Base-by-base conservation (phyloP, 2,113 vertebrate species). In the Formicarius rufipectus region DNA sequence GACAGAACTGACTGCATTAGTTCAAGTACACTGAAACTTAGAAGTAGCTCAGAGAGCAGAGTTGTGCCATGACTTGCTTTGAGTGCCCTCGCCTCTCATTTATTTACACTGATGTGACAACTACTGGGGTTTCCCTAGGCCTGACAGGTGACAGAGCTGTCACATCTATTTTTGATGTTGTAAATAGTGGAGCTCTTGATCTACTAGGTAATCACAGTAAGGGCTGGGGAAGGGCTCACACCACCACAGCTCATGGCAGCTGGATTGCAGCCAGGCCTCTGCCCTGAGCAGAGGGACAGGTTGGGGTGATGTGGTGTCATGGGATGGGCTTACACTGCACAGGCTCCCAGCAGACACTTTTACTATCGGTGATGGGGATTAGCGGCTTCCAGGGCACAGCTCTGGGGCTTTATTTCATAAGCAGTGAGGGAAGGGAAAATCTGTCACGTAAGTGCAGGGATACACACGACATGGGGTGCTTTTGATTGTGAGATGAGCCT, bases 241-340 rank as follows among this genome's bases (percentile, higher is more conserved):
- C 4, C 37, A 37, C 13, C 3, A 0, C 2, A 0, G 42, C 30
- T 78, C 2, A 0, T 27, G 64, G 55, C 64, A 68, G 79, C 28
- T 28, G 56, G 49, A 28, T 11, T 31, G 15, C 33, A 58, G 76
- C 47, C 64, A 0, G 1, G 35, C 12, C 69, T 15, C 50, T 76
- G 77, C 59, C 63, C 16, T 2, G 19, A 14, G 71, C 69, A 49
- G 7, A 12, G 45, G 82, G 23, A 59, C 40, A 75, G 52, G 21
- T 2, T 3, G 3, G 35, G 66, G 8, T 73, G 73, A 79, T 0
- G 2, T 3, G 28, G 72, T 6, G 30, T 4, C 0, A 0, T 42
- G 49, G 59, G 60, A 71, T 0, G 4, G 69, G 47, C 56, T 91
- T 3, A 27, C 10, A 9, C 8, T 0, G 7, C 0, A 0, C 8